Evolutionary conservation across 2,888 invertebrate species (phyloP).

Genomic region (Ceramica pisi): DNA sequence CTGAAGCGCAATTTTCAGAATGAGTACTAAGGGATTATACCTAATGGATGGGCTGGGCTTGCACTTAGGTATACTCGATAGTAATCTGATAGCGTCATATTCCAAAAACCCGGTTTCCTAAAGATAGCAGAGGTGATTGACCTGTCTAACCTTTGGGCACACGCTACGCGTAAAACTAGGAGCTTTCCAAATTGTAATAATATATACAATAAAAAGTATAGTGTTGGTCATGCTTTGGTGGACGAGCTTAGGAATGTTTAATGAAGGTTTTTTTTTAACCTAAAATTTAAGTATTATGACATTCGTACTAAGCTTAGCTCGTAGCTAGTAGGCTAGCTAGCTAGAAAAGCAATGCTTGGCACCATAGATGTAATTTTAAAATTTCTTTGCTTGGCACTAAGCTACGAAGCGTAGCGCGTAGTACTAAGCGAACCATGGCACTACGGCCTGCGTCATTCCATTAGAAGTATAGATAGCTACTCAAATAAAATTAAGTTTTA

Average conservation of each 20-base stretch:
- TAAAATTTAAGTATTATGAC: neutral
- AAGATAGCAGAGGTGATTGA: slow-evolving; percentile 49
- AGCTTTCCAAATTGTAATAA: slow-evolving; percentile 9
- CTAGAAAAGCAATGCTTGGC: no score
- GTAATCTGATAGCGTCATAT: slow-evolving; percentile 35
- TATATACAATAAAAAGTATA: slow-evolving; percentile 15
- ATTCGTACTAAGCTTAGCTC: neutral
- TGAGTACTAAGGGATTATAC: neutral
- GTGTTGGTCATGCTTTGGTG: neutral
- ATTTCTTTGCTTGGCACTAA: no score
- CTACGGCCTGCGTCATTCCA: no score
- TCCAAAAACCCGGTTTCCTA: slow-evolving; percentile 29
- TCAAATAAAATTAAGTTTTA: neutral
- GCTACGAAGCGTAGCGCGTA: neutral
- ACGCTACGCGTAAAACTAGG: slow-evolving; percentile 36
- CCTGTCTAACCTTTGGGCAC: slow-evolving; percentile 23
- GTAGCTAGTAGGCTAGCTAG: neutral
- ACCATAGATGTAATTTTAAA: no score
- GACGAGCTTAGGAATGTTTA: neutral
- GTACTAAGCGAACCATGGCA: neutral
- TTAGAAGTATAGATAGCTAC: neutral
- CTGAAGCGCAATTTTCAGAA: neutral
- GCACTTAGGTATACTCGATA: slow-evolving; percentile 12
- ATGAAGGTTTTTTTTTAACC: neutral
- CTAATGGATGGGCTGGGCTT: slow-evolving; percentile 22